Percentiles rank a stretch among this genome's conserved stretches.
Conservation (phyloP, 2,797 vertebrate genomes). For the Anabacerthia variegaticeps region DNA sequence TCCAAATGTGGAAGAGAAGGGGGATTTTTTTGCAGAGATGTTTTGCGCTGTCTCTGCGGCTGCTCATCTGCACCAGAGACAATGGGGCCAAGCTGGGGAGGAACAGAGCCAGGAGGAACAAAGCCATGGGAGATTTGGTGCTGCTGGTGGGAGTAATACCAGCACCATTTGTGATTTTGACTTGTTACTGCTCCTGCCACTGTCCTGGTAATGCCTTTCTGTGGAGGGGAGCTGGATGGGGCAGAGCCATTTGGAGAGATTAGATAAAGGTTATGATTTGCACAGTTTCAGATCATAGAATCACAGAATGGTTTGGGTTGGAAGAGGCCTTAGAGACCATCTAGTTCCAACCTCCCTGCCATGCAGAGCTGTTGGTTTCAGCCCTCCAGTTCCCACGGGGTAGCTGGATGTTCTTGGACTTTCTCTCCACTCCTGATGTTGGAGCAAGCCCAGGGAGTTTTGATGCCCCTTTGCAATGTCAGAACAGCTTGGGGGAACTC, state of each 20-base stretch:
- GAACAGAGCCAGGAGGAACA: not conserved
- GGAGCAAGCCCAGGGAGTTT: not conserved
- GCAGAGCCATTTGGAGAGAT: not conserved
- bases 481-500: rapidly evolving
- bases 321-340: not conserved
- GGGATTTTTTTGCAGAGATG: not conserved
- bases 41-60: not conserved
- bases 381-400: not conserved
- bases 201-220: rapidly evolving
- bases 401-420: not conserved
- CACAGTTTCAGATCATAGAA: not conserved
- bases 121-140: not conserved
- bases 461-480: rapidly evolving
- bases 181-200: not conserved
- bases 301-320: not conserved
- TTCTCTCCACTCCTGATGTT: not conserved
- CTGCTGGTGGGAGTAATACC: not conserved
- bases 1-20: not conserved
- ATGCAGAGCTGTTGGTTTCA: not conserved
- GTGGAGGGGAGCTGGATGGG: not conserved
- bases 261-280: rapidly evolving
- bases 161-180: not conserved
- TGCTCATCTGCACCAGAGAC: not conserved
- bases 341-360: not conserved
- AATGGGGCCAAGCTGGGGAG: not conserved